phyloP scores from a whole-genome alignment of 2,888 invertebrate genomes.

The Nephrotoma guestfalica region DNA sequence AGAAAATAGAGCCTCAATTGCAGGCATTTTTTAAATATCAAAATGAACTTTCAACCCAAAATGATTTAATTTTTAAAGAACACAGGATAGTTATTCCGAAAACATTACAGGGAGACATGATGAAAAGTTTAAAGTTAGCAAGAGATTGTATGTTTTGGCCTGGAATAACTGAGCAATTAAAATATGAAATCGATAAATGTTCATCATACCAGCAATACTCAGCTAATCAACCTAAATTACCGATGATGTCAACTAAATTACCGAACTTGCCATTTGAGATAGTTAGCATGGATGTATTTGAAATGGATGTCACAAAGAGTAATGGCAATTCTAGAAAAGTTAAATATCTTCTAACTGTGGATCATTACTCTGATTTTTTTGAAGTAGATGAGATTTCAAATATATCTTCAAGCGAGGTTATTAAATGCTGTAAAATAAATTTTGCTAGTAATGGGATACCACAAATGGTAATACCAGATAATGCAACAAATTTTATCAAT shows the following conservation, averaged over 20 bases:
- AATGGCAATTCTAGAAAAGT: constrained; percentile 16
- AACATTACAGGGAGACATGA: background rate
- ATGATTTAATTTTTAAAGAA: constrained; percentile 11
- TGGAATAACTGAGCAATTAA: constrained; percentile 7
- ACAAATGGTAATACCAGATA: background rate
- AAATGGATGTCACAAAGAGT: constrained; percentile 3
- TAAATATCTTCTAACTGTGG: background rate
- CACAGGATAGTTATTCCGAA: constrained; percentile 7
- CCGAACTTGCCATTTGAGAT: constrained; percentile 13
- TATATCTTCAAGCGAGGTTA: background rate
- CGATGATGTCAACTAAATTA: constrained; percentile 10
- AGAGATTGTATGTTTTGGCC: constrained; percentile 12
- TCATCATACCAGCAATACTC: background rate
- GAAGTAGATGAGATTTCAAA: too few species aligned
- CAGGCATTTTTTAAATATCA: too few species aligned
- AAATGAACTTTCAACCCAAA: too few species aligned
- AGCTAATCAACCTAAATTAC: constrained; percentile 5
- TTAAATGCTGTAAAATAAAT: background rate
- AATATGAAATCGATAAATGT: background rate
- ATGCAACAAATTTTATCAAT: too few species aligned
- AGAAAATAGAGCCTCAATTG: background rate
- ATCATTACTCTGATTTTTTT: too few species aligned
- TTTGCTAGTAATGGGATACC: background rate
- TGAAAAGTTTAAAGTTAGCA: constrained; percentile 8
- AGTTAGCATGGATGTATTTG: constrained; percentile 13